Evolutionary conservation across 2,113 vertebrate genomes (phyloP).

Genomic region (human (Homo sapiens)): DNA sequence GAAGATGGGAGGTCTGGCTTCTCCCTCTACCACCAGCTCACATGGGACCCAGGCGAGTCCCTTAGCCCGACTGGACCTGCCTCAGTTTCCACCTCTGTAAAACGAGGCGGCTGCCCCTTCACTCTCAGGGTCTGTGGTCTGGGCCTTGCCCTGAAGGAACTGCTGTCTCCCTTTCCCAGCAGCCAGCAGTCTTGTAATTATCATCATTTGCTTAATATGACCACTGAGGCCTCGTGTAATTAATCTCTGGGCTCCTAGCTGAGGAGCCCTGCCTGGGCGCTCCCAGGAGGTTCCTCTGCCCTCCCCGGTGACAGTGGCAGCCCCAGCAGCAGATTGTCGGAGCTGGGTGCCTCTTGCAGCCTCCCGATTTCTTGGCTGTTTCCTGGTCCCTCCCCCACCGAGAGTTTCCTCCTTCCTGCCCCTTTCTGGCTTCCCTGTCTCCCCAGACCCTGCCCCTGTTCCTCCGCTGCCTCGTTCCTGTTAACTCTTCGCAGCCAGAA

Average conservation of each 20-base stretch:
- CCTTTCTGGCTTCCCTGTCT: conserved; percentile 41
- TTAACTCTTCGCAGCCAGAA: conserved; percentile 50
- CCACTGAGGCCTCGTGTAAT: conserved; percentile 66
- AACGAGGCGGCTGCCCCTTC: neutral
- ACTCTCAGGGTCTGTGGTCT: neutral
- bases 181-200: conserved; percentile 19
- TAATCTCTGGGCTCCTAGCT: conserved; percentile 61
- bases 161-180: neutral
- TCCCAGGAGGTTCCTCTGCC: conserved; percentile 42
- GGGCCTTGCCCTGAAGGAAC: neutral
- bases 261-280: conserved; percentile 7
- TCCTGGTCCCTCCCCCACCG: conserved; percentile 52
- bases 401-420: conserved; percentile 63
- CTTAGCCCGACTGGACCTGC: neutral
- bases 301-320: conserved; percentile 54
- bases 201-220: conserved; percentile 64
- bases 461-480: conserved; percentile 64
- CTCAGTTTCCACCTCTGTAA: neutral
- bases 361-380: conserved; percentile 39
- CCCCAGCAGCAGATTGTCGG: conserved; percentile 6
- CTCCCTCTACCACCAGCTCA: neutral
- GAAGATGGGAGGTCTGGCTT: neutral
- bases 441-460: conserved; percentile 45
- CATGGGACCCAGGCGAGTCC: neutral
- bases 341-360: conserved; percentile 64